A percentile compares a stretch with the other conserved stretches of the same genome.
Conservation (phyloP, 2,797 vertebrate genomes). For the Coregonus sp. region DNA sequence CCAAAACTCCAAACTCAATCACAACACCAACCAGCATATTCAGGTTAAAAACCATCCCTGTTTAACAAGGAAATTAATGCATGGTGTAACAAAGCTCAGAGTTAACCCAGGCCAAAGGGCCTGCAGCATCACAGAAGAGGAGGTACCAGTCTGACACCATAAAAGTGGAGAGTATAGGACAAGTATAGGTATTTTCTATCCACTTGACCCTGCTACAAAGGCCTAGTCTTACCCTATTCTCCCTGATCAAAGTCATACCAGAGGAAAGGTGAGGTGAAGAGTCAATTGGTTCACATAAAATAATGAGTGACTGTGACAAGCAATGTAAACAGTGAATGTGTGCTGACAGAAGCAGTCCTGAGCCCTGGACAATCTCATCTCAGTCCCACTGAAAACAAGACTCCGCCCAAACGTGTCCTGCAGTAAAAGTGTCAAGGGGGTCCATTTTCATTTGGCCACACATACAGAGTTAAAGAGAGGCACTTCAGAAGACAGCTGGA, state of each 20-base stretch:
- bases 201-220: not conserved
- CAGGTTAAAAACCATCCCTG: not conserved
- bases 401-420: slow-evolving; percentile 44
- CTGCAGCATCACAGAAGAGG: not conserved
- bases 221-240: not conserved
- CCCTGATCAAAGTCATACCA: slow-evolving; percentile 9
- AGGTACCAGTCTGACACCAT: not conserved
- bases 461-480: slow-evolving; percentile 18
- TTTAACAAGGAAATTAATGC: not conserved
- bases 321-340: slow-evolving; percentile 52
- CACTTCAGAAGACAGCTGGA: not conserved
- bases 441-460: slow-evolving; percentile 52
- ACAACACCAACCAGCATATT: not conserved
- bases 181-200: not conserved
- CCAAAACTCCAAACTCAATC: not conserved
- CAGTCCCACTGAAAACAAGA: slow-evolving; percentile 40
- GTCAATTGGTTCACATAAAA: slow-evolving; percentile 47
- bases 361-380: slow-evolving; percentile 46
- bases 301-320: slow-evolving; percentile 52
- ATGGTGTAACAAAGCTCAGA: not conserved
- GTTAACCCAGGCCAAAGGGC: not conserved
- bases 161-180: not conserved
- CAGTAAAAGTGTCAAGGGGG: slow-evolving; percentile 50
- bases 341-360: slow-evolving; percentile 46
- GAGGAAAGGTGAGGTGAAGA: slow-evolving; percentile 21